These are phyloP conservation scores for Doris montereyensis DNA, from an alignment of 2,888 invertebrate species.

Conservation along the genomic window DNA sequence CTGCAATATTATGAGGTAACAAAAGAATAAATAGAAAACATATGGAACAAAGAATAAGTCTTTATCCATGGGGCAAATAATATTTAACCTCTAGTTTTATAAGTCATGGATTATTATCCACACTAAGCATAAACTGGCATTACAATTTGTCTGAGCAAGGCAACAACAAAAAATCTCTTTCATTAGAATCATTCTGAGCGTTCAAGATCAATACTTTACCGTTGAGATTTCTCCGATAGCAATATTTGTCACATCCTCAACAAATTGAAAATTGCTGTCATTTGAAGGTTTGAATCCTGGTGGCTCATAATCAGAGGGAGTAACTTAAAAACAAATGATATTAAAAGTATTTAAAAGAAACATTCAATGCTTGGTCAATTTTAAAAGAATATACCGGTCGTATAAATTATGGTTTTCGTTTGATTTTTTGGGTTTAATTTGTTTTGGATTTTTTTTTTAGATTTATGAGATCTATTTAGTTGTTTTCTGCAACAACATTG, in stretches of 20 bases:
- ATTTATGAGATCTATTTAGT: too few species aligned
- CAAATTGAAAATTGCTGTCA: slow-evolving; percentile 65
- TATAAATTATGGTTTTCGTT: not conserved
- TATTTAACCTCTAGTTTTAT: too few species aligned
- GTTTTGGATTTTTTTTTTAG: too few species aligned
- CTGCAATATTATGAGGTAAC: not conserved
- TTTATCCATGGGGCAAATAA: too few species aligned
- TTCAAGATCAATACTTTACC: too few species aligned
- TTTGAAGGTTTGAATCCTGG: slow-evolving; percentile 71
- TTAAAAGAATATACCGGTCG: not conserved
- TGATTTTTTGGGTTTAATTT: not conserved
- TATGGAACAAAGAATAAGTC: too few species aligned
- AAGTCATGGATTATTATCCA: too few species aligned
- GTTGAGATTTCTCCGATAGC: slow-evolving; percentile 73
- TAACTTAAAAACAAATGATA: slow-evolving; percentile 68
- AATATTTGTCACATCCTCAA: slow-evolving; percentile 70
- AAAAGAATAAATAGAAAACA: not conserved
- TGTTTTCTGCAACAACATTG: too few species aligned
- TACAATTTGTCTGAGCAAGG: too few species aligned
- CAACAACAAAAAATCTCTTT: too few species aligned
- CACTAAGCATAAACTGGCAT: too few species aligned
- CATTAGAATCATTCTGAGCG: too few species aligned
- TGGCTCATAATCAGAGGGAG: slow-evolving; percentile 73
- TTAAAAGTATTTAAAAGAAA: not conserved
- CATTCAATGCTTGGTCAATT: not conserved